A percentile compares a stretch with the other conserved stretches of the same genome.
phyloP scores from a whole-genome alignment of 53 echinoderm and acorn worm genomes.

The Holothuria scabra region DNA sequence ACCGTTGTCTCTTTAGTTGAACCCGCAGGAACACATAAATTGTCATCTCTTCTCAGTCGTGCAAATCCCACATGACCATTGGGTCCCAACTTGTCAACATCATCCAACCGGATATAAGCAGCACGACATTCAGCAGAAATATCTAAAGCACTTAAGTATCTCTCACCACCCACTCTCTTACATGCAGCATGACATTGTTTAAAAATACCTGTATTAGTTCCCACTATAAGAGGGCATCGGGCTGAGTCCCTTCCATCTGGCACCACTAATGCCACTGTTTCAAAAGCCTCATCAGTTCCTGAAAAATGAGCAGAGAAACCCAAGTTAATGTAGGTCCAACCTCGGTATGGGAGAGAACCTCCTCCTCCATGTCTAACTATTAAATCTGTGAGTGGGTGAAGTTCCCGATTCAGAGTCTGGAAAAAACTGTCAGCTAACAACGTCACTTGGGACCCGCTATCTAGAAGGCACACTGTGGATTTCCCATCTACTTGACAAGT shows the following conservation, averaged over 20 bases:
- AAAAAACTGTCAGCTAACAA: constrained; percentile 30
- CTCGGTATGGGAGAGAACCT: background rate
- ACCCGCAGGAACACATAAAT: background rate
- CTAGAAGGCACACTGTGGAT: constrained; percentile 43
- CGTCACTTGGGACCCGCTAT: constrained; percentile 73
- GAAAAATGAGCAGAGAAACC: no score
- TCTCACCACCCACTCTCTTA: background rate
- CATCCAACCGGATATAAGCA: background rate
- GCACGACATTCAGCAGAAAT: no score
- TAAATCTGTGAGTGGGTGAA: constrained; percentile 59
- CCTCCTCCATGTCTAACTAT: constrained; percentile 68
- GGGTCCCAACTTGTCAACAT: background rate
- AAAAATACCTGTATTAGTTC: constrained; percentile 65
- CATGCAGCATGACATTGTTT: constrained; percentile 29
- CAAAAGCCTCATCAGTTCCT: no score
- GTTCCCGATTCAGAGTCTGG: constrained; percentile 3
- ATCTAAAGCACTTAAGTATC: no score
- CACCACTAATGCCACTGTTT: background rate
- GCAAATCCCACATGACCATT: constrained; percentile 14
- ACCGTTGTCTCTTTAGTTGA: background rate
- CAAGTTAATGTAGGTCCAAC: no score
- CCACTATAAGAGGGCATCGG: constrained; percentile 23
- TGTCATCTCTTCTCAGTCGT: background rate
- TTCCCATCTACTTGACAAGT: no score
- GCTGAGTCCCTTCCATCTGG: constrained; percentile 17